These are phyloP conservation scores for Otis tarda DNA, from an alignment of 2,113 vertebrate species.

Conservation along the genomic window DNA sequence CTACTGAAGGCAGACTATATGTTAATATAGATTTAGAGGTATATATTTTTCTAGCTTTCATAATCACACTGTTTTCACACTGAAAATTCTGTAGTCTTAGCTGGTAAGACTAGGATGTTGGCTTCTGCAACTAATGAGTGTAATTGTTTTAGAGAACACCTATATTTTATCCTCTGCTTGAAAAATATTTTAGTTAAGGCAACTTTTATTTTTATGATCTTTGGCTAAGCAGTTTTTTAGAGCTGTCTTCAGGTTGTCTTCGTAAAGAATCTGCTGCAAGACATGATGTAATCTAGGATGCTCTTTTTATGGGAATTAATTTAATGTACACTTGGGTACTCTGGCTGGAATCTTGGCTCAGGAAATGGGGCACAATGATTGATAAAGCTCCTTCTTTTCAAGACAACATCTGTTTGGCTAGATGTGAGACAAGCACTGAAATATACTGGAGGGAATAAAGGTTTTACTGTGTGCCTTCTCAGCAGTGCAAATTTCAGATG, in stretches of 20 bases:
- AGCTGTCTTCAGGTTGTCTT: background rate
- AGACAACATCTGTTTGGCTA: slow-evolving; percentile 42
- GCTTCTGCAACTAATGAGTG: background rate
- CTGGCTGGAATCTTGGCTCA: slow-evolving; percentile 32
- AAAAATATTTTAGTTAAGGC: background rate
- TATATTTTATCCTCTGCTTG: background rate
- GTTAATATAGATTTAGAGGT: background rate
- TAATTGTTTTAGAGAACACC: background rate
- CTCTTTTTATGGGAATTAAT: background rate
- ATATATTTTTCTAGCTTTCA: background rate
- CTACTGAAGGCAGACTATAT: background rate
- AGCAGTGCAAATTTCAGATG: background rate
- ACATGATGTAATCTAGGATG: background rate
- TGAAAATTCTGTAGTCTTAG: background rate
- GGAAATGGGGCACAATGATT: slow-evolving; percentile 16
- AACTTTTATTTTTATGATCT: background rate
- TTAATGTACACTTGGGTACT: background rate
- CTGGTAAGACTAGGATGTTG: background rate
- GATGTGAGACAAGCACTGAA: background rate
- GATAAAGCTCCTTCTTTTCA: slow-evolving; percentile 50
- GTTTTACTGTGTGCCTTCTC: slow-evolving; percentile 34
- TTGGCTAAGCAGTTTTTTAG: background rate
- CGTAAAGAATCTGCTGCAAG: background rate
- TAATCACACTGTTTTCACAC: background rate
- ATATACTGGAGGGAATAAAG: slow-evolving; percentile 18